Percentiles rank a stretch among this genome's conserved stretches.
Conservation (phyloP, 2,797 vertebrate species). For the Chiloscyllium punctatum region DNA sequence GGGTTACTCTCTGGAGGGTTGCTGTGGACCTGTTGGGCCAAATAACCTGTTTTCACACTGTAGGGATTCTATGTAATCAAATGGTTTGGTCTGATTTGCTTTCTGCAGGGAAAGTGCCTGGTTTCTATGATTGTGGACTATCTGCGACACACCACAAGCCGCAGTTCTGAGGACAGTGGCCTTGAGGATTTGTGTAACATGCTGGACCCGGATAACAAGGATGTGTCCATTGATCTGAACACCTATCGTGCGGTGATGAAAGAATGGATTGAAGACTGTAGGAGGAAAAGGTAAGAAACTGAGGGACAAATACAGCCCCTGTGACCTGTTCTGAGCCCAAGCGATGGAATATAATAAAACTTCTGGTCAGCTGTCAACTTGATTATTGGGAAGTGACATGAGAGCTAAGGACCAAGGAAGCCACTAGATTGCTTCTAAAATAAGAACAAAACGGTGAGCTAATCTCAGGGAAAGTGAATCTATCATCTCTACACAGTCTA, state of each 20-base stretch:
- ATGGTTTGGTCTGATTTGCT: background rate
- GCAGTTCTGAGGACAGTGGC: conserved; percentile 66
- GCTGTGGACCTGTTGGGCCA: too few relatives aligned
- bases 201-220: conserved; percentile 77
- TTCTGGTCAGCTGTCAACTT: background rate
- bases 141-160: conserved; percentile 68
- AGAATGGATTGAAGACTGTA: conserved; percentile 76
- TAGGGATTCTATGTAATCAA: too few relatives aligned
- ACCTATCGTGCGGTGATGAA: conserved; percentile 74
- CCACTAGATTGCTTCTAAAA: too few relatives aligned
- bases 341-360: too few relatives aligned
- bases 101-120: conserved; percentile 70
- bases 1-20: too few relatives aligned
- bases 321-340: background rate
- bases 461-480: too few relatives aligned
- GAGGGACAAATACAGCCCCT: background rate
- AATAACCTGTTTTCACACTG: too few relatives aligned
- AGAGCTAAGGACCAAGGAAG: background rate
- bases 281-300: conserved; percentile 63
- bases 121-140: conserved; percentile 78
- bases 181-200: conserved; percentile 77
- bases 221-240: conserved; percentile 73
- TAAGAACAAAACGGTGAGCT: too few relatives aligned
- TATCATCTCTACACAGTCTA: background rate
- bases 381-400: background rate